Evolutionary conservation across 1,140 invertebrate species (phyloP), one percentile per base, ranked within the genome.

Genomic region (Lasaia peninsularis): DNA sequence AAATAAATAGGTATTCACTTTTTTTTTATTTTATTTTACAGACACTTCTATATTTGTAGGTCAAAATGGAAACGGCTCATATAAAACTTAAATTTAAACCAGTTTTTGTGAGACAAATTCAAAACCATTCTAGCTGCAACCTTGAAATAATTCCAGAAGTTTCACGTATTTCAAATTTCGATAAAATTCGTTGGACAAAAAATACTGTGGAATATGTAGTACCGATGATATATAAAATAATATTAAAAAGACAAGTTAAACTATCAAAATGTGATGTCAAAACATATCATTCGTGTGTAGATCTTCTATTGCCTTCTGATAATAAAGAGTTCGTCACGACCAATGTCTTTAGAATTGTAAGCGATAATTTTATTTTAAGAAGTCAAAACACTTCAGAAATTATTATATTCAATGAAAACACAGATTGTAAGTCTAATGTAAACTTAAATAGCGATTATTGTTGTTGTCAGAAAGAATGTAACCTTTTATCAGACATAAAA

Each of bases 141-240:
- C 61, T 87, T 49, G 81, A 85, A 76, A 82, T 87, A 56, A 56
- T 80, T 55, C 84, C 84, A 12, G 70, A 78, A 62, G 58, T 83
- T 37, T 67, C 72, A 0, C 54, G 51, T 55, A 55, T 80, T 33
- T 53, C 79, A 62, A 81, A 86, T 53, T 44, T 86, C 18, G 71
- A 83, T 21, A 78, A 79, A 78, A 68, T 87, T 10, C 52, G 73
- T 54, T 82, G 75, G 77, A 80, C 61, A 50, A 21, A 75, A 51
- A 61, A 65, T 44, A 62, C 54, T 5, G 62, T 80, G 14, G 75
- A 82, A 62, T 85, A 80, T 44, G 69, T 52, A n/a, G 67, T 87
- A 52, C 84, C 80, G 2, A 77, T 87, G 52, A 78, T 68, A 0
- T 79, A 82, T 32, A 82, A 76, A 64, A 74, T 85, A 20, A 64